Evolutionary conservation across 2,113 vertebrate species (phyloP), one percentile per base, ranked within the genome.

Genomic region (Podarcis cretensis): DNA sequence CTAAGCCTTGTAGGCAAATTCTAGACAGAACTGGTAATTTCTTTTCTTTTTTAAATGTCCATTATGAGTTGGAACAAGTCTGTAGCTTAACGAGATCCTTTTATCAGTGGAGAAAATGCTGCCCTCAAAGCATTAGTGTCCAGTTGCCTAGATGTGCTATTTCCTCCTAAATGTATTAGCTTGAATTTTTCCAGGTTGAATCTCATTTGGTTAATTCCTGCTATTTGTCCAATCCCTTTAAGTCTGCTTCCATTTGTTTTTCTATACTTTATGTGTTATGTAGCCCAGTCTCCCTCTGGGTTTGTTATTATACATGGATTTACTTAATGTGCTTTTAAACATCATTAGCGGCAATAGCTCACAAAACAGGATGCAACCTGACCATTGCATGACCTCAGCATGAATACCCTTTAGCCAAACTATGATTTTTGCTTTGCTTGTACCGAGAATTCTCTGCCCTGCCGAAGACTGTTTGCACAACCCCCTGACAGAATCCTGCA

Each of bases 241-340:
- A 14, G n/a, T 89, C 8, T 35, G 5, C 81, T 84, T 90, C 35
- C 30, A 71, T 79, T 84, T 87, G 80, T 57, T 86, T 74, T 9
- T 35, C 14, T 71, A 3, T 80, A 48, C 68, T 84, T 87, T 32
- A 27, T 18, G 21, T 87, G 12, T 69, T 54, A 18, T 89, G 59
- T 9, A 18, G 59, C 18, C 59, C 18, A 3, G 78, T 30, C 77
- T 75, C 18, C 18, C 35, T 48, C 82, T 71, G 43, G 74, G 16
- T 32, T 13, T 87, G 20, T 27, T 54, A 48, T 14, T 85, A 66
- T 0, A 0, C 6, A 21, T 80, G 23, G 23, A 76, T 88, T 76
- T 81, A 84, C 20, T 89, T 83, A 77, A 74, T 69, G 30, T 79
- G 32, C 35, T 63, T 71, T 90, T 91, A 76, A 80, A 71, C 23